A percentile compares a stretch with the other conserved stretches of the same genome.
Conservation (phyloP, 2,113 vertebrate genomes). For the Hemiscyllium ocellatum region DNA sequence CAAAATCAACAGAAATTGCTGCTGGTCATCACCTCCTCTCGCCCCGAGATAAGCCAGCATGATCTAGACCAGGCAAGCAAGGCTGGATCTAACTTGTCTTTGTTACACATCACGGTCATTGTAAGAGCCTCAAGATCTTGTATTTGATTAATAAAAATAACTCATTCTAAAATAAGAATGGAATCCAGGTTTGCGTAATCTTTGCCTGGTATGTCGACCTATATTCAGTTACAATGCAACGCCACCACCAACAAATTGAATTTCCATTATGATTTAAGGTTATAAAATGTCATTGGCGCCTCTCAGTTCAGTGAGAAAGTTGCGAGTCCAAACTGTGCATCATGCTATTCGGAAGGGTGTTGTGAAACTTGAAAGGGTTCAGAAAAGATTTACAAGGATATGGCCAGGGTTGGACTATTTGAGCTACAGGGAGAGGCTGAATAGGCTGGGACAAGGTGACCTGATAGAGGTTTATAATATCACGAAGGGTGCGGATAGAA, state of each 20-base stretch:
- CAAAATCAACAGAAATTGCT: neutral
- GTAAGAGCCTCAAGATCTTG: neutral
- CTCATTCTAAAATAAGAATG: neutral
- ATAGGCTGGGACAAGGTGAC: too few species aligned
- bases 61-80: neutral
- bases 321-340: neutral
- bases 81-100: neutral
- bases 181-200: neutral
- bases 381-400: too few species aligned
- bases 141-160: neutral
- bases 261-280: neutral
- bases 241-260: neutral
- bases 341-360: neutral
- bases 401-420: too few species aligned
- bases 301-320: neutral
- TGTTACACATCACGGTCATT: neutral
- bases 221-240: neutral
- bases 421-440: too few species aligned
- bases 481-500: too few species aligned
- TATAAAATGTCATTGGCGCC: neutral
- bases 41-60: too few species aligned
- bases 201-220: neutral
- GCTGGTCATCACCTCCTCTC: neutral
- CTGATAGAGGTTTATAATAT: too few species aligned
- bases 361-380: too few species aligned